Percentiles rank a stretch among this genome's conserved stretches.
Evolutionary conservation across 2,888 invertebrate species (phyloP).

Genomic region (Metopia argyrocephala): DNA sequence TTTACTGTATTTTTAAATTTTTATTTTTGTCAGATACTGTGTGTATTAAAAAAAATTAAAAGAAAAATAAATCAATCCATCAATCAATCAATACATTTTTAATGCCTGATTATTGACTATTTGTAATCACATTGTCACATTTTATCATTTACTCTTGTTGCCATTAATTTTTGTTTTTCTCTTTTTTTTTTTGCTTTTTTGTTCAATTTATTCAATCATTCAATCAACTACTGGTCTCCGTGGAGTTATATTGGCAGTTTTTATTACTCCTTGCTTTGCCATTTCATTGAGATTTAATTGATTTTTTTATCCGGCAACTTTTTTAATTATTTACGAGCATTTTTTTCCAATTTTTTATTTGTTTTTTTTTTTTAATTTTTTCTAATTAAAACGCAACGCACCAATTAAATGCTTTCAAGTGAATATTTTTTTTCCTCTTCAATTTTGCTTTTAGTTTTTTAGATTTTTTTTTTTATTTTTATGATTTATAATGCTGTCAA

Average conservation of each 20-base stretch:
- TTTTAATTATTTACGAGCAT: slow-evolving; percentile 1
- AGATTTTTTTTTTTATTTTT: background rate
- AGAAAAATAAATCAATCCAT: too few species aligned
- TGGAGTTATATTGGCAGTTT: background rate
- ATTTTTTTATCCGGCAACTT: slow-evolving; percentile 12
- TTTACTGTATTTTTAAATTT: background rate
- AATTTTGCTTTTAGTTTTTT: background rate
- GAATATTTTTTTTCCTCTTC: background rate
- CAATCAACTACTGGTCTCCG: background rate
- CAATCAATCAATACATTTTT: slow-evolving; percentile 18
- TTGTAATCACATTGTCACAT: slow-evolving; percentile 47
- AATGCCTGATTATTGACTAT: slow-evolving; percentile 44
- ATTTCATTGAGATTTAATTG: slow-evolving; percentile 38
- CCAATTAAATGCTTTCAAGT: background rate
- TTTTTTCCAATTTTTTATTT: slow-evolving; percentile 1
- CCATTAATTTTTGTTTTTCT: slow-evolving; percentile 19
- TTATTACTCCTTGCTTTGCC: slow-evolving; percentile 5
- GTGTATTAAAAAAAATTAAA: too few species aligned
- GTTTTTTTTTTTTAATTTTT: slow-evolving; percentile 3
- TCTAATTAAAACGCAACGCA: background rate
- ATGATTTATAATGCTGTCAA: background rate
- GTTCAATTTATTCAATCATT: background rate
- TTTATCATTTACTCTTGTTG: background rate
- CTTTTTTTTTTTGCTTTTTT: background rate
- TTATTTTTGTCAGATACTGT: too few species aligned